These are phyloP conservation scores for Lypha dubia DNA, from an alignment of 2,888 invertebrate species.

Conservation along the genomic window DNA sequence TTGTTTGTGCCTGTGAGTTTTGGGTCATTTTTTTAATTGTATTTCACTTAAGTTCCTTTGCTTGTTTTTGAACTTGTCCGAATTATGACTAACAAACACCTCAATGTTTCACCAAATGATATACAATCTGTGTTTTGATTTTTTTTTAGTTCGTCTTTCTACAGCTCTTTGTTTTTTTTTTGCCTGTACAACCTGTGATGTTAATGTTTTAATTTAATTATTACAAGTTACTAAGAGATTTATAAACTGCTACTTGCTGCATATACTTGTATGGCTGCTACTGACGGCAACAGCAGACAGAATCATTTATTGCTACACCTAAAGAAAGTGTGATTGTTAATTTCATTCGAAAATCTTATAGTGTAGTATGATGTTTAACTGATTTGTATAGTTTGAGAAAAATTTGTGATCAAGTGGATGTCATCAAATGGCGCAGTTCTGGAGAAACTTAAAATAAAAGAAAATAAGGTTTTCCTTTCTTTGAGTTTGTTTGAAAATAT, in stretches of 20 bases:
- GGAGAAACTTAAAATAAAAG: no score
- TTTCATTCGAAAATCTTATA: no score
- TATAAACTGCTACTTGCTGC: conserved; percentile 54
- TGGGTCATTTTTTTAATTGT: conserved; percentile 60
- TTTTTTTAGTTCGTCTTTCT: conserved; percentile 17
- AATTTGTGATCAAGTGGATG: no score
- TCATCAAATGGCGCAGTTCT: no score
- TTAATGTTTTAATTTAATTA: conserved; percentile 72
- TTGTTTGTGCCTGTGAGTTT: conserved; percentile 39
- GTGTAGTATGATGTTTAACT: no score
- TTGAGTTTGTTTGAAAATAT: no score
- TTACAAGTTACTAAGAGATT: conserved; percentile 69
- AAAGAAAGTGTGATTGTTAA: conserved; percentile 13
- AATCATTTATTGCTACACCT: conserved; percentile 34
- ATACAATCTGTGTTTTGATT: conserved; percentile 18
- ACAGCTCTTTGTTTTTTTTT: conserved; percentile 15
- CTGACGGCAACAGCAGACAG: conserved; percentile 23
- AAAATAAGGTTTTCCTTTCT: no score
- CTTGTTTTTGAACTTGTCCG: conserved; percentile 59
- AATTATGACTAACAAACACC: conserved; percentile 58
- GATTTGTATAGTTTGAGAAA: no score
- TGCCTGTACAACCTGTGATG: conserved; percentile 67
- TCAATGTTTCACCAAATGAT: conserved; percentile 38
- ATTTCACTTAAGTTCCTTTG: conserved; percentile 31
- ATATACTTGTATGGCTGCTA: conserved; percentile 63